A percentile compares a stretch with the other conserved stretches of the same genome.
Conservation (phyloP, 2,888 invertebrate genomes). For the Tetrapedia diversipes region DNA sequence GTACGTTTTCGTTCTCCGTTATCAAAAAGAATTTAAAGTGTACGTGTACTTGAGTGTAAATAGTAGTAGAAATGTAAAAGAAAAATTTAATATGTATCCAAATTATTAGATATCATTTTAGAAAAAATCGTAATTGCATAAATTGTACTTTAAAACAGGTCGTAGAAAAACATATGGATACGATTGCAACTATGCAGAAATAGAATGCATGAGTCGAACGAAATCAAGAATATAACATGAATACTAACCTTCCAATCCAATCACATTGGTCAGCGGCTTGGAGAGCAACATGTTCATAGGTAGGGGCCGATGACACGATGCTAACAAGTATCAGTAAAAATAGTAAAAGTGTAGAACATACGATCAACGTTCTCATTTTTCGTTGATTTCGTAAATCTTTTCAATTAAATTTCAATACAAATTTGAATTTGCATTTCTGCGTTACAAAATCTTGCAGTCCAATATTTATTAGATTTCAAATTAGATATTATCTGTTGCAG, state of each 20-base stretch:
- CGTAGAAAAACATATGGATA: background rate
- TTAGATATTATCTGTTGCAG: background rate
- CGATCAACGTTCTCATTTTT: slow-evolving; percentile 46
- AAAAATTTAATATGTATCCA: background rate
- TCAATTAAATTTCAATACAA: slow-evolving; percentile 8
- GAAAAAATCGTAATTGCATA: background rate
- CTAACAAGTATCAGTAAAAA: slow-evolving; percentile 18
- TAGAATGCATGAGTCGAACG: background rate
- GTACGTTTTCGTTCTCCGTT: slow-evolving; percentile 72
- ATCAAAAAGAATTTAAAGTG: slow-evolving; percentile 21
- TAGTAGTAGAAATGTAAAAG: background rate
- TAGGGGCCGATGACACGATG: slow-evolving; percentile 41
- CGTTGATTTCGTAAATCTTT: background rate
- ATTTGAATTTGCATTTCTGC: slow-evolving; percentile 12
- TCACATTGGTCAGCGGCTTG: slow-evolving; percentile 80
- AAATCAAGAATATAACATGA: slow-evolving; percentile 11
- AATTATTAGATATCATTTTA: too few species aligned
- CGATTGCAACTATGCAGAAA: too few species aligned
- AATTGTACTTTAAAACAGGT: background rate
- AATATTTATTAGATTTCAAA: background rate
- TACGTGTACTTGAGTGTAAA: background rate
- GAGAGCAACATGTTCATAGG: slow-evolving; percentile 55
- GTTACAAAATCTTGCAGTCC: background rate
- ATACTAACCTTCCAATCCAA: slow-evolving; percentile 81
- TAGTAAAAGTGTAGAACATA: slow-evolving; percentile 16